These are phyloP conservation scores for Heterotis niloticus DNA, from an alignment of 2,113 vertebrate genomes.

Conservation along the genomic window DNA sequence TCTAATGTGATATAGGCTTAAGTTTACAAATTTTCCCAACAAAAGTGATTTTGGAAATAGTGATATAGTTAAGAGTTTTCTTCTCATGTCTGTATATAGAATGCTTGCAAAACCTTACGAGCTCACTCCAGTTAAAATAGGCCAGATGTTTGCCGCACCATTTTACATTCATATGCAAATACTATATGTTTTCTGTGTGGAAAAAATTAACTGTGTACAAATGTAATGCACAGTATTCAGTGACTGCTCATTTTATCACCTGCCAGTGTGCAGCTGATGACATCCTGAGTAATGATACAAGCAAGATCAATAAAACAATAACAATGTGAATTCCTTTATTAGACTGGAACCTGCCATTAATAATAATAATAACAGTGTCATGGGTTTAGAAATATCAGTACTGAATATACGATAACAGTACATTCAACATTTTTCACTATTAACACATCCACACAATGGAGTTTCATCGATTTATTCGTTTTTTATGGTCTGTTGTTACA, in stretches of 20 bases:
- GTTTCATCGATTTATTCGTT: background rate
- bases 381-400: background rate
- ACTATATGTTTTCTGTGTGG: background rate
- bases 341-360: background rate
- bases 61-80: background rate
- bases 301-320: background rate
- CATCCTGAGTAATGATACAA: background rate
- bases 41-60: constrained; percentile 3
- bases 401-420: background rate
- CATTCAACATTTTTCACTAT: background rate
- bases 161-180: background rate
- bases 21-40: background rate
- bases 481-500: background rate
- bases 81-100: background rate
- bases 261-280: background rate
- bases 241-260: constrained; percentile 1
- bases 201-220: background rate
- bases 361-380: background rate
- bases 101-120: background rate
- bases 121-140: background rate
- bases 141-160: background rate
- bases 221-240: background rate
- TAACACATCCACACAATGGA: background rate
- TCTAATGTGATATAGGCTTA: background rate
- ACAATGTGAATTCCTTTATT: constrained; percentile 11